Evolutionary conservation across 2,888 invertebrate genomes (phyloP).

Genomic region (Sarcophaga carnaria): DNA sequence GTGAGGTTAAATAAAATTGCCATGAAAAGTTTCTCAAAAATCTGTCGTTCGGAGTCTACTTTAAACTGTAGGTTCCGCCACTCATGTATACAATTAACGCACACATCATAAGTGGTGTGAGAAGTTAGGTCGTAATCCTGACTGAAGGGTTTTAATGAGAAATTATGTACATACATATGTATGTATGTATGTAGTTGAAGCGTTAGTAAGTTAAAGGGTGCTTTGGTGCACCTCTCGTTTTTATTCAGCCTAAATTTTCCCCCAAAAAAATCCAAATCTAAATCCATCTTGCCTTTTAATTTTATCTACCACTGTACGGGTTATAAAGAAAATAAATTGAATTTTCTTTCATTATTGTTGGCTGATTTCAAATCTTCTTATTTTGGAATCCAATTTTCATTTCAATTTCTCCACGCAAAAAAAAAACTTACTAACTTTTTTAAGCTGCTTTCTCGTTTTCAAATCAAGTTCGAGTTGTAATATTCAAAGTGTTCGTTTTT

Average conservation of each 20-base stretch:
- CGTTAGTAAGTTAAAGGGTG: no score
- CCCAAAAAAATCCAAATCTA: not conserved
- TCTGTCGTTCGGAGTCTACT: no score
- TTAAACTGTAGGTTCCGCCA: no score
- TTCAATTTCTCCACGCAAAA: not conserved
- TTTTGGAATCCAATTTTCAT: not conserved
- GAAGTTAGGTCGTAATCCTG: no score
- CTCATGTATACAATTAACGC: no score
- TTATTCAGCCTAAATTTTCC: not conserved
- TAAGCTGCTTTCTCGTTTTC: not conserved
- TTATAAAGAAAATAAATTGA: not conserved
- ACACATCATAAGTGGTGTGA: no score
- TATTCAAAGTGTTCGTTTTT: slow-evolving; percentile 22
- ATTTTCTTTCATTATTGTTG: not conserved
- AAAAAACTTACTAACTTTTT: not conserved
- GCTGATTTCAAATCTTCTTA: not conserved
- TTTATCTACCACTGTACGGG: not conserved
- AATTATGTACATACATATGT: no score
- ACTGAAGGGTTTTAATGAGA: no score
- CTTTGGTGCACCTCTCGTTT: no score
- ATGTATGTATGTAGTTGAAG: no score
- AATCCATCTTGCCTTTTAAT: not conserved
- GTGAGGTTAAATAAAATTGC: no score
- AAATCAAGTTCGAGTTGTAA: not conserved
- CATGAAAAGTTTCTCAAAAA: no score